Percentiles rank a stretch among this genome's conserved stretches.
Evolutionary conservation across 2,797 vertebrate genomes (phyloP).

Genomic region (Acipenser ruthenus): DNA sequence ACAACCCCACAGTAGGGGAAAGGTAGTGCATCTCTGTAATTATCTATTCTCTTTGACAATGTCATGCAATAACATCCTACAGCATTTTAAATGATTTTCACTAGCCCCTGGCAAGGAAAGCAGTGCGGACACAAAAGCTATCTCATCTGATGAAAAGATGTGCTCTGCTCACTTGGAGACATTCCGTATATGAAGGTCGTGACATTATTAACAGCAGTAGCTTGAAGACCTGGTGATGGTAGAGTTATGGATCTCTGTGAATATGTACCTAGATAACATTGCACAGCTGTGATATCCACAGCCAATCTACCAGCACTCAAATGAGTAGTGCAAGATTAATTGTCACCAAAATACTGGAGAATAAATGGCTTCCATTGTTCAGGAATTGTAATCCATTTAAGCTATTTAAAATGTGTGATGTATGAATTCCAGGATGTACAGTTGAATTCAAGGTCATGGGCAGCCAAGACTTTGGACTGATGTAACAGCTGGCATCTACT

Average conservation of each 20-base stretch:
- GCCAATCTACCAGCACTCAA: conserved; percentile 33
- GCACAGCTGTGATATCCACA: conserved; percentile 43
- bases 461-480: conserved; percentile 73
- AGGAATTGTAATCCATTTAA: conserved; percentile 58
- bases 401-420: conserved; percentile 65
- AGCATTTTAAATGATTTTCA: conserved; percentile 60
- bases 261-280: conserved; percentile 35
- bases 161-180: conserved; percentile 32
- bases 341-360: conserved; percentile 38
- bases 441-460: conserved; percentile 89
- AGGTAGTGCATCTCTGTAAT: conserved; percentile 44
- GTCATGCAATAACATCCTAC: conserved; percentile 67
- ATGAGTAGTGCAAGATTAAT: conserved; percentile 37
- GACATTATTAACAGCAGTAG: conserved; percentile 32
- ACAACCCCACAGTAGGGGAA: conserved; percentile 27
- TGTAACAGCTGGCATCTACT: conserved; percentile 87
- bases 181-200: conserved; percentile 45
- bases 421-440: conserved; percentile 51
- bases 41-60: conserved; percentile 74
- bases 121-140: conserved; percentile 34
- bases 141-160: conserved; percentile 40
- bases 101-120: conserved; percentile 42
- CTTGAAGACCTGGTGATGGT: conserved; percentile 29
- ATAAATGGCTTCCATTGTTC: conserved; percentile 54
- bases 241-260: conserved; percentile 27